These are phyloP conservation scores for Aproaerema taeniolella DNA, from an alignment of 2,888 invertebrate species.

Conservation along the genomic window DNA sequence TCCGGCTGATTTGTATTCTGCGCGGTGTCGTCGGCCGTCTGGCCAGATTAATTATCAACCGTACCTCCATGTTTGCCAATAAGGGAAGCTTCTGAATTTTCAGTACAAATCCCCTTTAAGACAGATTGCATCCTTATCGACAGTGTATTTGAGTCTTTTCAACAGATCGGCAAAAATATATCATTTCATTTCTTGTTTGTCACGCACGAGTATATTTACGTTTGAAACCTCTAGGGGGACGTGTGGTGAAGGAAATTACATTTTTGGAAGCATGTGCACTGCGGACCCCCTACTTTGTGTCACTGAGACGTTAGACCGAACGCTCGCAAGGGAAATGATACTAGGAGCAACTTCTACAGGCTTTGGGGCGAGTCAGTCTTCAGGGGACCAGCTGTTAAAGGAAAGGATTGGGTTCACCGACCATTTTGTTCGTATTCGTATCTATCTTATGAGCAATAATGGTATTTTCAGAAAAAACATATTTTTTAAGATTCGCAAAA, in stretches of 20 bases:
- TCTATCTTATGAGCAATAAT: too few relatives aligned
- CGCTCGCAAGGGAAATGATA: not conserved
- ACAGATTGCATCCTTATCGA: constrained; percentile 7
- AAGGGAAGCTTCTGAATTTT: constrained; percentile 56
- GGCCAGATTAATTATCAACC: constrained; percentile 71
- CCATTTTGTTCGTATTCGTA: too few relatives aligned
- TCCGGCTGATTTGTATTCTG: constrained; percentile 59
- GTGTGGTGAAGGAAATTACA: constrained; percentile 3
- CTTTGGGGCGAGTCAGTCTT: too few relatives aligned
- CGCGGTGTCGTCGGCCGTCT: constrained; percentile 58
- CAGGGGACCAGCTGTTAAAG: too few relatives aligned
- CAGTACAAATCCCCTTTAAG: constrained; percentile 41
- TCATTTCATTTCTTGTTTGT: too few relatives aligned
- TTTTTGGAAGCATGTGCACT: constrained; percentile 2
- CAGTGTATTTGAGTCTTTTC: constrained; percentile 22
- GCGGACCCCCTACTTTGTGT: not conserved
- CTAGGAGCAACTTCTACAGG: not conserved
- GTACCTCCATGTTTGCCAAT: constrained; percentile 70
- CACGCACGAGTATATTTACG: not conserved
- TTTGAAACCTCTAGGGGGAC: constrained; percentile 1
- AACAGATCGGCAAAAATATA: too few relatives aligned
- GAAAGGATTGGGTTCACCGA: too few relatives aligned
- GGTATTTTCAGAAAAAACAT: too few relatives aligned
- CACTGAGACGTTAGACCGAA: not conserved
- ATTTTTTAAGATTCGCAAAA: too few relatives aligned